Evolutionary conservation across 2,113 vertebrate species (phyloP).

Genomic region (Alosa alosa): DNA sequence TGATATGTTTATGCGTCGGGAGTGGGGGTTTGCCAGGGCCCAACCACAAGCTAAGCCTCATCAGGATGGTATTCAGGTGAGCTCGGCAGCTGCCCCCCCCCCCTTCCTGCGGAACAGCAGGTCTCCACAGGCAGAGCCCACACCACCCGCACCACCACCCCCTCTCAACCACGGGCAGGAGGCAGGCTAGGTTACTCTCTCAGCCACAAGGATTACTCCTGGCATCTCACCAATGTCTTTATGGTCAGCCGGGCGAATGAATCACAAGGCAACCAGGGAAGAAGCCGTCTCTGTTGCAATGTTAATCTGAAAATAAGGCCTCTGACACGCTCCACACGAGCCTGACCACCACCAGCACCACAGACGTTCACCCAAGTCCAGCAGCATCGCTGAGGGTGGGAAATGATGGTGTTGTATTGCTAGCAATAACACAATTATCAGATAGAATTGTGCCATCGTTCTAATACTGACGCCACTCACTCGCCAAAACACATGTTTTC

Average conservation of each 20-base stretch:
- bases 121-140: neutral
- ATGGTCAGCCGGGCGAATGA: neutral
- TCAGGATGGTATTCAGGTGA: constrained; percentile 1
- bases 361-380: neutral
- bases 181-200: too few species aligned
- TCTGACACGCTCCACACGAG: neutral
- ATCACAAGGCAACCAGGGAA: too few species aligned
- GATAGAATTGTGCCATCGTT: too few species aligned
- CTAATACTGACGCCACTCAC: too few species aligned
- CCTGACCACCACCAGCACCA: neutral
- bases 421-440: too few species aligned
- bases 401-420: neutral
- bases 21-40: neutral
- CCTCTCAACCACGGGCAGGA: too few species aligned
- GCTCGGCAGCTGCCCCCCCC: neutral
- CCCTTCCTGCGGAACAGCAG: neutral
- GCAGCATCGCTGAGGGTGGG: neutral
- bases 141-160: neutral
- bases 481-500: too few species aligned
- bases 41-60: neutral
- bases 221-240: neutral
- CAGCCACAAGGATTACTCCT: neutral
- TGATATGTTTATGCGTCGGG: neutral
- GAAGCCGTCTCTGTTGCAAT: neutral
- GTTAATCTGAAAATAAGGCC: neutral